Conservation (phyloP, 1,140 invertebrate species). For the Lucilia sericata region DNA sequence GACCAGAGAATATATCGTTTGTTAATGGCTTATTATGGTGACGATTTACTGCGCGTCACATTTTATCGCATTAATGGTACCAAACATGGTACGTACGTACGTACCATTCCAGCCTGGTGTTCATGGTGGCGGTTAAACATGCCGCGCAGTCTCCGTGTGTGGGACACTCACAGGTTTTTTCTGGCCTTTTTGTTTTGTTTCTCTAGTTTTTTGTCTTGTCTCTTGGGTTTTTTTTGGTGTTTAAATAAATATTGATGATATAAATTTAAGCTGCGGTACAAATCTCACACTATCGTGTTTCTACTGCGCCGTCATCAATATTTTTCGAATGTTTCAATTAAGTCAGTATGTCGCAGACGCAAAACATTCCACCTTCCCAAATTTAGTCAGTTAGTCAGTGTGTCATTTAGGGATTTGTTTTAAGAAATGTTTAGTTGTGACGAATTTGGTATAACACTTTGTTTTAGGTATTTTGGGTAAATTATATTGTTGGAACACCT, state of each 20-base stretch:
- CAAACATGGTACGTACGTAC: constrained; percentile 24
- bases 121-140: background rate
- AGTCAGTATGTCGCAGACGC: constrained; percentile 14
- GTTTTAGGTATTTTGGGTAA: too few species aligned
- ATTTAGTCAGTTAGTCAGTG: background rate
- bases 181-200: background rate
- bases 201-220: background rate
- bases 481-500: too few species aligned
- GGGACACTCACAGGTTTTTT: background rate
- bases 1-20: constrained; percentile 16
- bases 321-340: constrained; percentile 38
- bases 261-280: constrained; percentile 25
- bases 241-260: constrained; percentile 22
- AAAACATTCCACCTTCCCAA: background rate
- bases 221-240: constrained; percentile 19
- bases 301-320: background rate
- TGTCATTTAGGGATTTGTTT: background rate
- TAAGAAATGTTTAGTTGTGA: background rate
- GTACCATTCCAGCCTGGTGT: background rate
- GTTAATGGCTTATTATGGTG: constrained; percentile 46
- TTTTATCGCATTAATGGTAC: constrained; percentile 45
- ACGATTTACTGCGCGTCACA: constrained; percentile 47
- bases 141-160: constrained; percentile 24
- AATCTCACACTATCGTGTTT: constrained; percentile 31
- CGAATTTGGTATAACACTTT: too few species aligned